Evolutionary conservation across 2,113 vertebrate species (phyloP).

Genomic region (Cochlearius cochlearius): DNA sequence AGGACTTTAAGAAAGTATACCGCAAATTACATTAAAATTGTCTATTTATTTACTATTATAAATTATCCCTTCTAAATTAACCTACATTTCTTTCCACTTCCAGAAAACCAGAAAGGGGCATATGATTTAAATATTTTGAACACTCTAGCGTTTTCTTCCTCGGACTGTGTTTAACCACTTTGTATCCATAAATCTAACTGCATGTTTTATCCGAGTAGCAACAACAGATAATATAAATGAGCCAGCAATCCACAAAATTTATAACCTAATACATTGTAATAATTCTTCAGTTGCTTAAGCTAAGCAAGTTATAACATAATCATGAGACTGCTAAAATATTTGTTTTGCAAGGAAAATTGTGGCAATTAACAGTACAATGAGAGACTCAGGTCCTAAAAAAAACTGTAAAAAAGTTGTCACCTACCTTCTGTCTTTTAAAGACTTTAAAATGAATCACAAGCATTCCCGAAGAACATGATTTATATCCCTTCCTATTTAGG

Average conservation of each 20-base stretch:
- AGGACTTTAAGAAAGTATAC: background rate
- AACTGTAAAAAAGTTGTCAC: background rate
- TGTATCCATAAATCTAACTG: background rate
- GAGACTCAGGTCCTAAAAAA: rapidly evolving
- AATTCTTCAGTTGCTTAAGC: background rate
- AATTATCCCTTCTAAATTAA: background rate
- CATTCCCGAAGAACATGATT: background rate
- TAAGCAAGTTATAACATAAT: background rate
- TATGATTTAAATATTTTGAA: background rate
- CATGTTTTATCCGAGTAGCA: background rate
- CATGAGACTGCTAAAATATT: background rate
- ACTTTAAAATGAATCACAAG: background rate
- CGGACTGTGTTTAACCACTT: background rate
- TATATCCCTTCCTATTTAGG: background rate
- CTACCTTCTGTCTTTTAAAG: background rate
- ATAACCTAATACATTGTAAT: background rate
- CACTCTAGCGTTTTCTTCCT: background rate
- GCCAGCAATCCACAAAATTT: background rate
- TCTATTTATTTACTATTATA: background rate
- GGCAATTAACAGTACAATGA: background rate
- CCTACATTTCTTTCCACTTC: background rate
- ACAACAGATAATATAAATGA: background rate
- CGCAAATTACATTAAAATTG: background rate
- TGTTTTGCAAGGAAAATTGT: background rate
- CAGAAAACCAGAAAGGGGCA: background rate